Percentiles rank a stretch among this genome's conserved stretches.
These are phyloP conservation scores for Mus musculus DNA, from an alignment of 2,113 vertebrate genomes.

Conservation along the genomic window DNA sequence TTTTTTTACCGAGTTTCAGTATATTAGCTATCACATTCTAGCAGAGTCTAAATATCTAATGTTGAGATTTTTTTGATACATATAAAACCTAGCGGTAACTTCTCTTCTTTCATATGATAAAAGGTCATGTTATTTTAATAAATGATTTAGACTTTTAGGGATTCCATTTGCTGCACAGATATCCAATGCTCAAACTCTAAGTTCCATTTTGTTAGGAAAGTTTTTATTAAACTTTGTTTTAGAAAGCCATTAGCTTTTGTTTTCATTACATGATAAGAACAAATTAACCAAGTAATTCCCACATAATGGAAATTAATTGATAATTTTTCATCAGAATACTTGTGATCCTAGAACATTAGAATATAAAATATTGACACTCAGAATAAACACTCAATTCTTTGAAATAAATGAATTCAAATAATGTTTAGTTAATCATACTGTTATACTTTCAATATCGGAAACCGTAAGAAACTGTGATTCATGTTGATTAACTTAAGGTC, in stretches of 20 bases:
- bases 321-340: not conserved
- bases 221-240: not conserved
- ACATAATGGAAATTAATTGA: constrained; percentile 1
- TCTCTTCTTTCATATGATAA: not conserved
- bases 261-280: constrained; percentile 3
- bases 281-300: constrained; percentile 3
- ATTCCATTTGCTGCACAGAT: not conserved
- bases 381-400: not conserved
- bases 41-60: not conserved
- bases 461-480: not conserved
- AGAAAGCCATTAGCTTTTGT: not conserved
- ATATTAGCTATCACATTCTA: not conserved
- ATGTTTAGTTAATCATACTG: not conserved
- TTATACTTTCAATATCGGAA: not conserved
- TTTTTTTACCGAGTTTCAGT: not conserved
- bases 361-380: not conserved
- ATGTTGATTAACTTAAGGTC: not conserved
- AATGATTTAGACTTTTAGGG: not conserved
- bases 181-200: not conserved
- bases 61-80: not conserved
- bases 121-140: not conserved
- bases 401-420: constrained; percentile 29
- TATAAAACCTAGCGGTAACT: not conserved
- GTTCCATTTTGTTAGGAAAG: not conserved
- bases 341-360: not conserved